Evolutionary conservation across 92 coral and sea anemone genomes (phyloP), one percentile per base, ranked within the genome.

Genomic region (Anthopleura xanthogrammica): DNA sequence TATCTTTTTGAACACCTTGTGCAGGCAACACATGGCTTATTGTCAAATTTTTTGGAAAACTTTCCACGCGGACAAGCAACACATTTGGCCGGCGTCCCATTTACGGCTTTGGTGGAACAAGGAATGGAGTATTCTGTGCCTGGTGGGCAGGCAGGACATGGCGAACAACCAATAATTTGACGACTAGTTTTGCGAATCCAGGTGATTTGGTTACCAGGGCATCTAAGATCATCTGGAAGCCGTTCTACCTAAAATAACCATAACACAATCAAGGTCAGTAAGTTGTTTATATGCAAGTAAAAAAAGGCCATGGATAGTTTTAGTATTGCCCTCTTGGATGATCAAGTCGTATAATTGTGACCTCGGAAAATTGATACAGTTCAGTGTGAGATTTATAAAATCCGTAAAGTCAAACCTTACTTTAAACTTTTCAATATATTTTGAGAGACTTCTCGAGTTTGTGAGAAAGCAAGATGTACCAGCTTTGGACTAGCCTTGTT

Each of bases 101-200:
- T 73, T 2, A 60, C n/a, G 7, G 82, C 93, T 68, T 79, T 72
- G 19, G 82, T 86, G 14, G 84, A 80, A 23, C 93, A 90, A 19
- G 93, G 86, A 6, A 90, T 83, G 6, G 93, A 72, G 55, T 79
- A 85, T 73, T 86, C 77, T 39, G 77, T 60, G n/a, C 90, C 90
- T 60, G 80, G 81, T 48, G 77, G 86, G 68, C 90, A 86, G 17
- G 83, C 79, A 6, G 90, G 90, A 72, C 93, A 90, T 4, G 86
- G 90, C 17, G 79, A 24, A 20, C 93, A 90, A 22, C 70, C 79
- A 62, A 75, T 52, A 16, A 56, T 40, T 40, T 62, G 41, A 6
- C 81, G 83, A 50, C 65, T 36, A 14, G 13, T 54, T 22, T 78
- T 39, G 4, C 29, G 22, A 22, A 78, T 50, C 92, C 89, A 89